These are phyloP conservation scores for Stenodema calcarata DNA, from an alignment of 2,888 invertebrate species.

Conservation along the genomic window DNA sequence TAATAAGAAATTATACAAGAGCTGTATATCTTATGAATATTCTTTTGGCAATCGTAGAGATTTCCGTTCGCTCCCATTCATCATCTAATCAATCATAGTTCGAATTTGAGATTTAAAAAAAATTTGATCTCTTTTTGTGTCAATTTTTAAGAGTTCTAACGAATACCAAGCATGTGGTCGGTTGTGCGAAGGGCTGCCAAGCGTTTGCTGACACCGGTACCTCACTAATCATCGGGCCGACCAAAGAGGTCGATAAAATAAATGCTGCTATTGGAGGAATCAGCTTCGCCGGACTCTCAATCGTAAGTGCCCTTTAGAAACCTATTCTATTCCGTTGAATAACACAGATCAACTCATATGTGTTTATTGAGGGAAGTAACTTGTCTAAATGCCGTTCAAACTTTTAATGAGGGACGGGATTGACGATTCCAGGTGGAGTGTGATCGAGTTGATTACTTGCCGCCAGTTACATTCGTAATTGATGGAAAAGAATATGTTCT, in stretches of 20 bases:
- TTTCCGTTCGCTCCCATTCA: no score
- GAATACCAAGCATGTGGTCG: neutral
- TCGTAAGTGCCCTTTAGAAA: neutral
- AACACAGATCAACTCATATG: no score
- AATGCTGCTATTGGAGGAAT: slow-evolving; percentile 78
- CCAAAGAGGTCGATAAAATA: slow-evolving; percentile 75
- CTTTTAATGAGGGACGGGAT: neutral
- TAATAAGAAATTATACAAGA: neutral
- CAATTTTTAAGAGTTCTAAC: neutral
- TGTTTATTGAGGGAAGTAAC: no score
- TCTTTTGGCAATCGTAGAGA: no score
- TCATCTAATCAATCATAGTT: no score
- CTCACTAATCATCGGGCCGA: slow-evolving; percentile 91
- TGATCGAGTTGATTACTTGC: slow-evolving; percentile 12
- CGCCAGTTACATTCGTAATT: slow-evolving; percentile 72
- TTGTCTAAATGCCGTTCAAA: no score
- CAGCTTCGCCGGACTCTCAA: slow-evolving; percentile 3
- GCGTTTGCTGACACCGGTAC: slow-evolving; percentile 98
- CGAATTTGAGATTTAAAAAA: no score
- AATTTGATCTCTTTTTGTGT: neutral
- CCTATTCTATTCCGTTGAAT: no score
- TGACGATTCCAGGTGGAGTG: slow-evolving; percentile 63
- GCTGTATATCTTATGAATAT: neutral
- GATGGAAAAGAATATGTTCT: slow-evolving; percentile 79
- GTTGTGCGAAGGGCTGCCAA: slow-evolving; percentile 76